Evolutionary conservation across 2,113 vertebrate species (phyloP).

Genomic region (Polypterus bichir): DNA sequence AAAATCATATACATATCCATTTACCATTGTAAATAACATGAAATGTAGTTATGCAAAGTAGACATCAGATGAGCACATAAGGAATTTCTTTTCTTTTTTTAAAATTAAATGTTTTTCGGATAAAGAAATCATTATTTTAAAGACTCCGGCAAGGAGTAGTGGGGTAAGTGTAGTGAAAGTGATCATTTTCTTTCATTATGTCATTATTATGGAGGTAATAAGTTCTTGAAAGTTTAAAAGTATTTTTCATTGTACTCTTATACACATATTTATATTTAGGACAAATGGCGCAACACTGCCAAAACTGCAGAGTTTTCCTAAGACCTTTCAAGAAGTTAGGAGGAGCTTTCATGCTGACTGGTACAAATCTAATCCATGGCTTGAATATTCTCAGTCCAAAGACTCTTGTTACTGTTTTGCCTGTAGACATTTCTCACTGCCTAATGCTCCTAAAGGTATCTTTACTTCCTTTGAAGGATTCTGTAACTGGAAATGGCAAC

Average conservation of each 20-base stretch:
- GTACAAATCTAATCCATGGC: conserved; percentile 14
- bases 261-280: conserved; percentile 8
- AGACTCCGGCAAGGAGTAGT: too few species aligned
- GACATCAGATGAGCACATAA: too few species aligned
- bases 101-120: too few species aligned
- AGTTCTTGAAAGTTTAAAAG: too few species aligned
- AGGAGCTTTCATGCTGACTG: conserved; percentile 7
- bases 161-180: too few species aligned
- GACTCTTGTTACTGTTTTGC: conserved; percentile 16
- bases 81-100: too few species aligned
- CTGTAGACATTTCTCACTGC: conserved; percentile 18
- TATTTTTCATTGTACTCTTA: not conserved
- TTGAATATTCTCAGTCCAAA: conserved; percentile 15
- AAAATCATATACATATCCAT: too few species aligned
- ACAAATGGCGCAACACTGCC: not conserved
- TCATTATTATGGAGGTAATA: too few species aligned
- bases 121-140: too few species aligned
- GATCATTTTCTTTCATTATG: too few species aligned
- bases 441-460: conserved; percentile 12
- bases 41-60: too few species aligned
- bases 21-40: too few species aligned
- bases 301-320: conserved; percentile 9
- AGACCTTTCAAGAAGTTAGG: conserved; percentile 9
- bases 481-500: conserved; percentile 19
- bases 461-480: conserved; percentile 15